Percentiles rank a stretch among this genome's conserved stretches.
Conservation (phyloP, 1,140 invertebrate genomes). For the Drosophila lowei region DNA sequence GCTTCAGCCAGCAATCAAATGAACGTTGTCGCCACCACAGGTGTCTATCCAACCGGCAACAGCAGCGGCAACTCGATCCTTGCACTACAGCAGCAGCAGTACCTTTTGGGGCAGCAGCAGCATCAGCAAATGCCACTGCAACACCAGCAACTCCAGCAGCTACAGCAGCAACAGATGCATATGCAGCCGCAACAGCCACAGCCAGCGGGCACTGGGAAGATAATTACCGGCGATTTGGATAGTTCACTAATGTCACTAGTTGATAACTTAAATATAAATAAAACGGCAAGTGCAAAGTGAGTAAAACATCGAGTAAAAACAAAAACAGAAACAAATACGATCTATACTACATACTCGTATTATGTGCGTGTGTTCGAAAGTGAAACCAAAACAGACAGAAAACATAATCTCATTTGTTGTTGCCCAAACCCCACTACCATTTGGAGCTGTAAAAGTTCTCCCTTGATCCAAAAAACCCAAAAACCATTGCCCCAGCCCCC, state of each 20-base stretch:
- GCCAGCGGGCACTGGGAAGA: constrained; percentile 85
- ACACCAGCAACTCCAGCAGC: constrained; percentile 72
- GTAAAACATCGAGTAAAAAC: constrained; percentile 72
- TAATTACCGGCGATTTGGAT: constrained; percentile 95
- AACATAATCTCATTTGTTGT: constrained; percentile 20
- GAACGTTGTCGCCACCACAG: constrained; percentile 80
- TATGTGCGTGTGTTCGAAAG: constrained; percentile 50
- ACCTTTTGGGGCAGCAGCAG: constrained; percentile 75
- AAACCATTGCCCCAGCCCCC: constrained; percentile 8
- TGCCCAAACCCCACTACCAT: too few relatives aligned
- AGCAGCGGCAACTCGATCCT: constrained; percentile 68
- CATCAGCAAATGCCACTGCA: constrained; percentile 70
- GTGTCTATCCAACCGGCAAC: constrained; percentile 57
- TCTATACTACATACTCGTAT: constrained; percentile 22
- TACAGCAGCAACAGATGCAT: constrained; percentile 74
- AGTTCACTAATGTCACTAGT: constrained; percentile 94
- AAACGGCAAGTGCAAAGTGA: constrained; percentile 89
- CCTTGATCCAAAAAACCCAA: constrained; percentile 11
- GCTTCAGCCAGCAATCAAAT: constrained; percentile 83
- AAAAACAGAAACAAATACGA: constrained; percentile 25
- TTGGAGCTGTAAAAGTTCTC: too few relatives aligned
- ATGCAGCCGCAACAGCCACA: constrained; percentile 83
- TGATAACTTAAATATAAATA: constrained; percentile 96
- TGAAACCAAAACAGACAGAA: constrained; percentile 16
- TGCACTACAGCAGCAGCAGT: constrained; percentile 70